Conservation (phyloP, 2,113 vertebrate species). For the Onychorhynchus coronatus region DNA sequence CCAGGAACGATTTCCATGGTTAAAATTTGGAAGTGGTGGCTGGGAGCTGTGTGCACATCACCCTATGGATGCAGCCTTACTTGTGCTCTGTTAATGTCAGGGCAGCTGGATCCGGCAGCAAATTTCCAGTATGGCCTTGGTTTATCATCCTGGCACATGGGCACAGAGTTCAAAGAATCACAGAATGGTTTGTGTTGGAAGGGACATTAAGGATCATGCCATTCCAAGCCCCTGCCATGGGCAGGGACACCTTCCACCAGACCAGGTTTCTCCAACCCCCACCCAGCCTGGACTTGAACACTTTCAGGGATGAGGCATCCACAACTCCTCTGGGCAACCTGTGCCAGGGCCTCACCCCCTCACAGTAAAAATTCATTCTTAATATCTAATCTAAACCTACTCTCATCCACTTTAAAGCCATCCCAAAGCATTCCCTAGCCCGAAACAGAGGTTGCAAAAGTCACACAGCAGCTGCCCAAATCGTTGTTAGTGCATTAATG, state of each 20-base stretch:
- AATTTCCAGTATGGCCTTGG: not conserved
- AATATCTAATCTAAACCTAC: not conserved
- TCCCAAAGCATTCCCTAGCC: not conserved
- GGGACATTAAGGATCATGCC: not conserved
- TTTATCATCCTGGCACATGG: not conserved
- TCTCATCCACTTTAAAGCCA: not conserved
- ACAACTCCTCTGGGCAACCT: not conserved
- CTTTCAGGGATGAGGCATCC: not conserved
- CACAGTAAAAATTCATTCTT: not conserved
- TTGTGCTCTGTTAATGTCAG: not conserved
- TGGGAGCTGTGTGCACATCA: not conserved
- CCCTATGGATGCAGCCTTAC: not conserved
- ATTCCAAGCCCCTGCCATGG: not conserved
- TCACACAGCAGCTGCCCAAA: not conserved
- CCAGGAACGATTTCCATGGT: accelerated
- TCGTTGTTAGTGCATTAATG: accelerated
- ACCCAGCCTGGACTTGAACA: accelerated
- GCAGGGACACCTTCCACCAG: accelerated
- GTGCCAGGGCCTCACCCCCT: not conserved
- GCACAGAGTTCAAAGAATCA: not conserved
- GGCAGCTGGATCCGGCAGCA: not conserved
- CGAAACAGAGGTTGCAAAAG: not conserved
- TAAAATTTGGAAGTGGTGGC: not conserved
- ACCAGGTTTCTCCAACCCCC: accelerated
- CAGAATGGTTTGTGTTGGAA: not conserved